Evolutionary conservation across 2,888 invertebrate species (phyloP).

Genomic region (Harmothoe impar): DNA sequence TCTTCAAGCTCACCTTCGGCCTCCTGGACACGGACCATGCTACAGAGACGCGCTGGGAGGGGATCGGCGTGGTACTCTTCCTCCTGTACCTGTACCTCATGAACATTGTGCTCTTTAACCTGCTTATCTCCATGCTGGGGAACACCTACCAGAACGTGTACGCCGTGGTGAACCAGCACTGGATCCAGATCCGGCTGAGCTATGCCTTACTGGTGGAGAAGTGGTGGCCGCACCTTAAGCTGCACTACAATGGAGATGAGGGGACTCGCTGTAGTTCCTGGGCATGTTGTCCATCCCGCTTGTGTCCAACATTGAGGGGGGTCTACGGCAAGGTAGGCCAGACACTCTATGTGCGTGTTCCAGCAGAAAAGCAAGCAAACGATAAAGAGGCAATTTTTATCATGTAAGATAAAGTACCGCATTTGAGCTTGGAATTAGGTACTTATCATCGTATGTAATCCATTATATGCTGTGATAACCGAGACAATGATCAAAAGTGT

Average conservation of each 20-base stretch:
- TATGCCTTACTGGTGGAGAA: slow-evolving; percentile 2
- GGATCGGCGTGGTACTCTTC: background rate
- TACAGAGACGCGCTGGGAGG: background rate
- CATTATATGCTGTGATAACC: too few species aligned
- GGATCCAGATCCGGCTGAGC: slow-evolving; percentile 30
- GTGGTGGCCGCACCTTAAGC: background rate
- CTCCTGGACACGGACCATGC: background rate
- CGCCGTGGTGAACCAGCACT: background rate
- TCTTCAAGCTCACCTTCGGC: slow-evolving; percentile 15
- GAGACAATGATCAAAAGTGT: too few species aligned
- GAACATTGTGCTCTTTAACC: slow-evolving; percentile 2
- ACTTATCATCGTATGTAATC: too few species aligned
- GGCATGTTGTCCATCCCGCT: too few species aligned
- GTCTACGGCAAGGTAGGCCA: too few species aligned
- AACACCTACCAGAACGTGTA: slow-evolving; percentile 6
- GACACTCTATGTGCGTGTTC: too few species aligned
- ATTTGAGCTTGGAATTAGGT: too few species aligned
- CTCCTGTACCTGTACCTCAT: background rate
- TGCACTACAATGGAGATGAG: background rate
- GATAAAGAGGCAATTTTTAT: too few species aligned
- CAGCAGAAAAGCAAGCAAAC: too few species aligned
- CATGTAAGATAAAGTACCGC: too few species aligned
- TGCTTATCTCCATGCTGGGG: slow-evolving; percentile 15
- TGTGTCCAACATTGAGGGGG: too few species aligned
- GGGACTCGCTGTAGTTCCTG: too few species aligned